Evolutionary conservation across 2,888 invertebrate species (phyloP), one percentile per base, ranked within the genome.

Genomic region (Drosophila macrospina): DNA sequence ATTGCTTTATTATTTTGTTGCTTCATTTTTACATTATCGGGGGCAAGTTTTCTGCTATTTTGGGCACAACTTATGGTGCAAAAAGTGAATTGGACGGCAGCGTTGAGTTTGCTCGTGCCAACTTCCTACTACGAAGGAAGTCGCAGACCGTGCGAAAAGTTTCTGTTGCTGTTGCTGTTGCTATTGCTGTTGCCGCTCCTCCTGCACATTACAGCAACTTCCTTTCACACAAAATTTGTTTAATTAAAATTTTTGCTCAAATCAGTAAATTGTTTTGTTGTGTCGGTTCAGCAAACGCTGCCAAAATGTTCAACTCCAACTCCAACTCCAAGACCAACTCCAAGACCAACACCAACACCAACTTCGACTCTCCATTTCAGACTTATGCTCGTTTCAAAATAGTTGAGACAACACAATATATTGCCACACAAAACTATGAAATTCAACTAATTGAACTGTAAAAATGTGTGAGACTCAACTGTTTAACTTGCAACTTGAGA

Each of bases 221-320:
- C 85, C 87, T 78, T 69, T 87, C 62, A 48, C 84, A 67, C 82
- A 79, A 88, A 88, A 86, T 88, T 85, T 85, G 86, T 85, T 85
- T 85, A 85, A 85, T 85, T 85, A 85, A 85, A 85, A 88, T 88
- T 85, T 85, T 86, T 86, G 88, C 76, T 74, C 70, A 88, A 88
- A 85, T 85, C 84, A 76, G 88, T 86, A 88, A 85, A 85, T 85
- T 85, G 84, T 85, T 88, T 78, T 80, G 84, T 71, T 72, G 66
- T 69, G 66, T 64, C 63, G 56, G 57, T 63, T 67, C 44, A 20
- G 55, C 67, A 2, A 20, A 47, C 34, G 36, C 37, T 39, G 39
- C 16, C 16, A 39, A 39, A 39, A 39, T 10, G 20, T 34, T 20
- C 56, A 20, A 20, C 3, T 62, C 44, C 60, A 44, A 30, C 65